These are phyloP conservation scores for Scytalopus superciliaris DNA, from an alignment of 2,113 vertebrate species.

Conservation along the genomic window DNA sequence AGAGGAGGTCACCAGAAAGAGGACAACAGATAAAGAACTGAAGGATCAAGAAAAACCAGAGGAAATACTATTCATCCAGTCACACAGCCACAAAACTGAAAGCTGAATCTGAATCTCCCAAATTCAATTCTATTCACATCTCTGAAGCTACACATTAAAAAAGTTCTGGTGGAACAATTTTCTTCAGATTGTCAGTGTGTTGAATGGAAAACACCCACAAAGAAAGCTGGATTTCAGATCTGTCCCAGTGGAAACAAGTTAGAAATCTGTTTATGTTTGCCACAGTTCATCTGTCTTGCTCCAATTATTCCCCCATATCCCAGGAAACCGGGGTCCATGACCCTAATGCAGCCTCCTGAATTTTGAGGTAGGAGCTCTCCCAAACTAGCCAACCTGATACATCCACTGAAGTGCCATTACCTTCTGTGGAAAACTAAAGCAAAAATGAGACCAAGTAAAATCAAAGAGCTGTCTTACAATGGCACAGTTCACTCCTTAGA, in stretches of 20 bases:
- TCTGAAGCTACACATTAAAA: background rate
- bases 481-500: background rate
- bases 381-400: rapidly evolving
- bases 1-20: background rate
- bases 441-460: background rate
- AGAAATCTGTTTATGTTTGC: background rate
- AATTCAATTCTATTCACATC: background rate
- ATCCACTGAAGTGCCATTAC: background rate
- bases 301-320: background rate
- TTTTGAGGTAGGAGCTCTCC: background rate
- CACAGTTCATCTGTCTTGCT: background rate
- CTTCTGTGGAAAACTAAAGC: background rate
- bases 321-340: background rate
- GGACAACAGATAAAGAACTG: background rate
- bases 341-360: background rate
- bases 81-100: background rate
- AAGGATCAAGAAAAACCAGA: background rate
- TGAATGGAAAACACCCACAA: background rate
- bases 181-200: background rate
- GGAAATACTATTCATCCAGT: background rate
- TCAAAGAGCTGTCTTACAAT: background rate
- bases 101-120: background rate
- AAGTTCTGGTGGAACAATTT: background rate
- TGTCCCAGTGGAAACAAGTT: background rate
- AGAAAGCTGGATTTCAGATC: background rate